These are phyloP conservation scores for Eubucco bourcierii DNA, from an alignment of 2,113 vertebrate genomes.

Conservation along the genomic window DNA sequence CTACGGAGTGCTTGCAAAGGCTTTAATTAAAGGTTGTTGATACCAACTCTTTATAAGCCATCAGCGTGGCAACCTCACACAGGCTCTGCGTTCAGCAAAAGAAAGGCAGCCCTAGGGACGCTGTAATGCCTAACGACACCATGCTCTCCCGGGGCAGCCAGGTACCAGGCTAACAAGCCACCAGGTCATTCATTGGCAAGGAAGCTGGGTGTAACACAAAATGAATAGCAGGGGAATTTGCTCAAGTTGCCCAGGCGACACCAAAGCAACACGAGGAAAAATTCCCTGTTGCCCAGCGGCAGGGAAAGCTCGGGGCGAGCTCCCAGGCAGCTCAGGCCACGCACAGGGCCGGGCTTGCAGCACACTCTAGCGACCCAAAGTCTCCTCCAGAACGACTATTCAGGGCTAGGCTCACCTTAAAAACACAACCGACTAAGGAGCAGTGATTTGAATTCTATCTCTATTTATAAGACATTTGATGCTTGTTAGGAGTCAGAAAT, in stretches of 20 bases:
- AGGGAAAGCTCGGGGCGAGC: not conserved
- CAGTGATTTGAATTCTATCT: not conserved
- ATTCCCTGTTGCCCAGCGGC: constrained; percentile 28
- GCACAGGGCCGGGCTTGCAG: constrained; percentile 75
- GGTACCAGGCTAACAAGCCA: constrained; percentile 56
- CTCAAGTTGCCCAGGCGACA: constrained; percentile 71
- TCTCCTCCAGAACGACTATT: not conserved
- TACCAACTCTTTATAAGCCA: constrained; percentile 57
- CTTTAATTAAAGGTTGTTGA: constrained; percentile 66
- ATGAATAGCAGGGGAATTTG: constrained; percentile 70
- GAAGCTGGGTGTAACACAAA: constrained; percentile 59
- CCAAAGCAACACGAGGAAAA: constrained; percentile 67
- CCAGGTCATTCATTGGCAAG: constrained; percentile 51
- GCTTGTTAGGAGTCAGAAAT: not conserved
- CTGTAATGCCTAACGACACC: not conserved
- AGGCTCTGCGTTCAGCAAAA: constrained; percentile 50
- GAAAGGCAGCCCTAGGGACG: not conserved
- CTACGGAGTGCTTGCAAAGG: not conserved
- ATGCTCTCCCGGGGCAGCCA: constrained; percentile 44
- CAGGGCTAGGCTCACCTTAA: accelerated
- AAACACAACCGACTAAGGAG: not conserved
- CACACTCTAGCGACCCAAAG: constrained; percentile 85
- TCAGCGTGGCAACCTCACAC: not conserved
- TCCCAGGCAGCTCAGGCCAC: not conserved
- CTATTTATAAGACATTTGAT: not conserved